A percentile compares a stretch with the other conserved stretches of the same genome.
phyloP scores from a whole-genome alignment of 2,113 vertebrate species.

The Megaceryle maxima region DNA sequence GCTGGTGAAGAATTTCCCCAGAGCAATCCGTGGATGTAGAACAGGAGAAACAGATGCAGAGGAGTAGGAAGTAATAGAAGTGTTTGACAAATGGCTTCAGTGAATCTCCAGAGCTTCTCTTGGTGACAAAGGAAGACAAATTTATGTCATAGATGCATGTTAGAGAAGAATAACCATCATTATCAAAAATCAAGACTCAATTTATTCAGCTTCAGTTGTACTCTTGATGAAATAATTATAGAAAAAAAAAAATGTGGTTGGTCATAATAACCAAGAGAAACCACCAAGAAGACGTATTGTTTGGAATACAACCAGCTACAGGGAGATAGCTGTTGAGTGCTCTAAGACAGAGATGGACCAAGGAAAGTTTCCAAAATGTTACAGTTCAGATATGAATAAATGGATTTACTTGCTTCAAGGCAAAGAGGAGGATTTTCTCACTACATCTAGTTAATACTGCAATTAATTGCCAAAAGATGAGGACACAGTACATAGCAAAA shows the following conservation, averaged over 20 bases:
- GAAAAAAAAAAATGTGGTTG: background rate
- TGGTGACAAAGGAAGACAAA: background rate
- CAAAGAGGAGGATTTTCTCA: background rate
- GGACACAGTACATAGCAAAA: background rate
- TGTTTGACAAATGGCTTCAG: background rate
- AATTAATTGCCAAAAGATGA: background rate
- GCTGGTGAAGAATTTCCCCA: background rate
- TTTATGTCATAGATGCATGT: background rate
- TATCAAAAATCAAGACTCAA: background rate
- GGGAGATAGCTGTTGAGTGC: background rate
- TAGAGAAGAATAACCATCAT: background rate
- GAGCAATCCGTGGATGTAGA: background rate
- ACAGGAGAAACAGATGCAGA: background rate
- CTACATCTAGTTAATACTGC: background rate
- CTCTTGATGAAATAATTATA: background rate
- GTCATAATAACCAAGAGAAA: background rate
- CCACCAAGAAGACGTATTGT: background rate
- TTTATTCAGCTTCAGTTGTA: background rate
- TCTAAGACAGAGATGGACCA: background rate
- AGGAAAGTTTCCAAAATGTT: background rate
- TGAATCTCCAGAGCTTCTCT: background rate
- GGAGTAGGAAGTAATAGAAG: background rate
- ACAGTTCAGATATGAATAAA: background rate
- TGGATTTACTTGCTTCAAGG: background rate
- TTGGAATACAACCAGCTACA: background rate